Evolutionary conservation across 2,888 invertebrate genomes (phyloP).

Genomic region (Actias luna): DNA sequence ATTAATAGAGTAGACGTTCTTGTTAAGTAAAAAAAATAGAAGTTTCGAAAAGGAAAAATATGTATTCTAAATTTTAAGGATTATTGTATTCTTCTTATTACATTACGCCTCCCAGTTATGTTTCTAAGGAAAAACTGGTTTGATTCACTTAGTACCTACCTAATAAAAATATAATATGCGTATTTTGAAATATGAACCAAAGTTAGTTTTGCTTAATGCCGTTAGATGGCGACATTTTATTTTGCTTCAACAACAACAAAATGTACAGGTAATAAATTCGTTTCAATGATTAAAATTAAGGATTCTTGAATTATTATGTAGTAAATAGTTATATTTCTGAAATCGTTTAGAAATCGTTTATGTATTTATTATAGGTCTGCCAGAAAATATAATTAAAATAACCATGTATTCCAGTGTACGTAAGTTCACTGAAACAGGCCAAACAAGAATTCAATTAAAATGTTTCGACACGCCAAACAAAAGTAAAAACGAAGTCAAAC

Average conservation of each 20-base stretch:
- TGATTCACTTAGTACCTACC: too few relatives aligned
- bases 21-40: too few relatives aligned
- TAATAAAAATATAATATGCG: not conserved
- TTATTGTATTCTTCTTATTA: too few relatives aligned
- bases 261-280: not conserved
- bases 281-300: too few relatives aligned
- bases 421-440: not conserved
- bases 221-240: not conserved
- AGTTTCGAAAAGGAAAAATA: too few relatives aligned
- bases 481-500: not conserved
- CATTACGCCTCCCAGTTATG: too few relatives aligned
- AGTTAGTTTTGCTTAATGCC: not conserved
- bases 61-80: not conserved
- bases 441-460: slow-evolving; percentile 3
- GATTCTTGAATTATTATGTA: too few relatives aligned
- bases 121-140: too few relatives aligned
- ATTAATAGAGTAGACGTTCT: not conserved
- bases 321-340: too few relatives aligned
- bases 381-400: not conserved
- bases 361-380: not conserved
- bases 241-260: not conserved
- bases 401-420: not conserved
- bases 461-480: not conserved
- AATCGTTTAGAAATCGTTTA: not conserved
- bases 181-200: not conserved